These are phyloP conservation scores for Romanogobio albipinnatus DNA, from an alignment of 2,113 vertebrate species.

Conservation along the genomic window DNA sequence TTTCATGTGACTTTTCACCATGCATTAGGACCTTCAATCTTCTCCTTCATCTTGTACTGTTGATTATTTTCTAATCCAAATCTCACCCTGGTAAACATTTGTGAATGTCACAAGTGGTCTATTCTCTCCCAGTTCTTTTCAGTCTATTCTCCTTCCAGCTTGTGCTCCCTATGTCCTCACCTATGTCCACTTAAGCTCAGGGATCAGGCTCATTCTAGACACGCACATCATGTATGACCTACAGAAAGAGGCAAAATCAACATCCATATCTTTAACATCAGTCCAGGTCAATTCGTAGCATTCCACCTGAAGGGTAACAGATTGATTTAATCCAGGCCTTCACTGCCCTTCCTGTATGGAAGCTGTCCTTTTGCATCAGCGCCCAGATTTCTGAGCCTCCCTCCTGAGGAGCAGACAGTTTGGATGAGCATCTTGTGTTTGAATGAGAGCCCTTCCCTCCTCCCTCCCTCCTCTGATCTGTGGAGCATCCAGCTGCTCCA, in stretches of 20 bases:
- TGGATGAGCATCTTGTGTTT: conserved; percentile 43
- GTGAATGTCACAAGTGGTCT: not conserved
- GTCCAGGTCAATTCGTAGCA: conserved; percentile 24
- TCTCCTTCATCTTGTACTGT: not conserved
- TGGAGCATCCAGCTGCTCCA: conserved; percentile 36
- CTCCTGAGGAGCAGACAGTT: conserved; percentile 30
- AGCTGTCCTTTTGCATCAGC: conserved; percentile 49
- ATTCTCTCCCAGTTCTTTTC: conserved; percentile 1
- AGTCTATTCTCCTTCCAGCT: not conserved
- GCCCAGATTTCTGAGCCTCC: conserved; percentile 42
- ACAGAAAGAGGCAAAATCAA: conserved; percentile 29
- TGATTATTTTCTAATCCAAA: conserved; percentile 3
- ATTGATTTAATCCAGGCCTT: conserved; percentile 42
- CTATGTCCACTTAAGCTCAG: not conserved
- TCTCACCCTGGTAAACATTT: not conserved
- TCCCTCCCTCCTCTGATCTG: not conserved
- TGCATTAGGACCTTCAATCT: not conserved
- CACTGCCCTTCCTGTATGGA: conserved; percentile 32
- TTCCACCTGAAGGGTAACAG: conserved; percentile 16
- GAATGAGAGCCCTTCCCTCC: conserved; percentile 29
- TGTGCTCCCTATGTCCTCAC: not conserved
- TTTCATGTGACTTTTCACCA: not conserved
- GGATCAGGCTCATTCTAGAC: not conserved
- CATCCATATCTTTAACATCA: not conserved
- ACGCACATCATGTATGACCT: conserved; percentile 34